Percentiles rank a stretch among this genome's conserved stretches.
phyloP scores from a whole-genome alignment of 2,113 vertebrate species.

The Apteryx mantelli region DNA sequence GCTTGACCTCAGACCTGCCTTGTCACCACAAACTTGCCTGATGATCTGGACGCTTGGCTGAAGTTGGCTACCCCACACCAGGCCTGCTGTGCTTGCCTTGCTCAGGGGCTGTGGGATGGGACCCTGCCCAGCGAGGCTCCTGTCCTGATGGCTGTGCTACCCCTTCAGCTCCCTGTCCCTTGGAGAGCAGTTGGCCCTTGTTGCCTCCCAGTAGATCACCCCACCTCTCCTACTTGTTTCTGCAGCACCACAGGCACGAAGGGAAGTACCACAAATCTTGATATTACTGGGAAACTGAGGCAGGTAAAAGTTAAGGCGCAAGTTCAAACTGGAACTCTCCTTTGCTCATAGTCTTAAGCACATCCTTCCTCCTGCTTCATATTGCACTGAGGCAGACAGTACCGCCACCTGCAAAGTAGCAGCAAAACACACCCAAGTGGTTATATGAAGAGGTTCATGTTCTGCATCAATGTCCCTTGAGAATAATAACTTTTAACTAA shows the following conservation, averaged over 20 bases:
- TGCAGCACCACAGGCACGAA: neutral
- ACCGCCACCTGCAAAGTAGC: neutral
- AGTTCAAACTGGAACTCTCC: neutral
- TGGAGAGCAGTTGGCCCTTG: neutral
- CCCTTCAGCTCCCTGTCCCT: neutral
- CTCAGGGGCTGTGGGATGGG: neutral
- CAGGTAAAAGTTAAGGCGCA: neutral
- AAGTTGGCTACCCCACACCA: neutral
- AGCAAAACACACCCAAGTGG: neutral
- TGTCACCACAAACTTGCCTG: neutral
- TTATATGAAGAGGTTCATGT: neutral
- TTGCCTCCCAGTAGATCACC: neutral
- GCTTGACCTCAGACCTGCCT: neutral
- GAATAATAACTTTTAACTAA: neutral
- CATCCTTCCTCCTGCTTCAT: neutral
- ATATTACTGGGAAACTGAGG: neutral
- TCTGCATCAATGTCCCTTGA: neutral
- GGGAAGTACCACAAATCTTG: neutral
- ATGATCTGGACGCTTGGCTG: neutral
- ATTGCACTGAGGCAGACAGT: neutral
- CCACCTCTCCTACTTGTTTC: neutral
- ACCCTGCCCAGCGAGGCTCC: neutral
- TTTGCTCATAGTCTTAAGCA: neutral
- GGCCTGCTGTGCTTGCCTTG: neutral
- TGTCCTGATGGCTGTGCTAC: neutral